Evolutionary conservation across 2,113 vertebrate species (phyloP), one percentile per base, ranked within the genome.

Genomic region (Trogon melanurus): DNA sequence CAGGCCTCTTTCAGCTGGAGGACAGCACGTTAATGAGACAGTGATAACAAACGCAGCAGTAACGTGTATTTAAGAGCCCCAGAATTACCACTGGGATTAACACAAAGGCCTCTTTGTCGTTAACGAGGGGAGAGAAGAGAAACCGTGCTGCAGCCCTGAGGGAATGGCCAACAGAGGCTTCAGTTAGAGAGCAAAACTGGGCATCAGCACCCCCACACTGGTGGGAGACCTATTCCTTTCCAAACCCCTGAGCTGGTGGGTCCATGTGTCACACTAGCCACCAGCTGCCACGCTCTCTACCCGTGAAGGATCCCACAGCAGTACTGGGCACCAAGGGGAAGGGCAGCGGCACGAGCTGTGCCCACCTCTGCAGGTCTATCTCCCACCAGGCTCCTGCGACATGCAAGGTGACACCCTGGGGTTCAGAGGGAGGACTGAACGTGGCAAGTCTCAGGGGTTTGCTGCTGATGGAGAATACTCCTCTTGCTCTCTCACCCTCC

Each of bases 81-180:
- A 69, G 82, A 92, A 89, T 86, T 70, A 89, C 93, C 48, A 67
- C 65, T 91, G 79, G 64, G 69, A 79, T 65, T 75, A 88, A 85
- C 76, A 97, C 85, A 97, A 95, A 96, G 73, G 54, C 16, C 51
- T 73, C 92, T 91, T 80, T 96, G 85, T 94, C 32, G 4, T 48
- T 86, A 95, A 92, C 5, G 25, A 76, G 76, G 19, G 16, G 44
- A 61, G 44, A 89, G 75, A 92, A 75, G 20, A 58, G 67, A 92
- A 91, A 78, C 53, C 66, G 64, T 26, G 48, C 67, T 57, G 58
- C 50, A 88, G 79, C 34, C 25, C 93, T 0, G 2, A 89, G 67
- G 44, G 44, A 88, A 85, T 16, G 34, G 48, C 78, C 51, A 48
- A 53, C 11, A 79, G 56, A 62, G 48, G 54, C 32, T 79, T 44